Base-by-base conservation (phyloP, 2,113 vertebrate genomes). In the Neopipo cinnamomea region DNA sequence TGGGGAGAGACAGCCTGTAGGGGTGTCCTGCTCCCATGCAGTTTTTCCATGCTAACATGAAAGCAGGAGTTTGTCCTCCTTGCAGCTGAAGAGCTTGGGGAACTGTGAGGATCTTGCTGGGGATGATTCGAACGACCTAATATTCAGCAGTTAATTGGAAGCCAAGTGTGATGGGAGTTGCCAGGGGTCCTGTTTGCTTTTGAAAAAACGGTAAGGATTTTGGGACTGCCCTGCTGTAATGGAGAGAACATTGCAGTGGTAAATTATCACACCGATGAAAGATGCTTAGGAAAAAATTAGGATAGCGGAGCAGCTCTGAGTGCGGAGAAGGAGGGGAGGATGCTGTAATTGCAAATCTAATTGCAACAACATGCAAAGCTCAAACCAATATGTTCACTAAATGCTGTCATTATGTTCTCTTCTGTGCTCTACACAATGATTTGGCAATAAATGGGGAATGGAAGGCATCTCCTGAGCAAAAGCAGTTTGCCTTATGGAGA, bases 331-430 rank as follows among this genome's bases (percentile, higher is more conserved):
- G 58, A 39, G 81, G 41, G 42, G 66, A 74, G 46, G 76, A 22
- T 89, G 91, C 84, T 87, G 61, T 88, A 91, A 93, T 78, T 91
- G 81, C 75, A 65, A 47, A 46, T 65, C 75, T 87, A 61, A 87
- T 79, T 91, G 91, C 89, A 88, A 41, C 73, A 89, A 73, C 85
- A 49, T 65, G 62, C 74, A 73, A 83, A 73, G 86, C 88, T 87
- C 75, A 85, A 82, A 68, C 25, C 33, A 72, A 18, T 71, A 56
- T 44, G 66, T 84, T 73, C 5, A 4, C 52, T 89, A 76, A 96
- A 82, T 3, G 11, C 67, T 16, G 14, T 85, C 55, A 67, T 85
- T 93, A 53, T 7, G 11, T 74, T 76, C 44, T 83, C 33, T 58
- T 76, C 76, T 91, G 76, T 78, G 65, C 82, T 85, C n/a, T 62